Conservation (phyloP, 2,797 vertebrate species). For the Galagoides demidoff region DNA sequence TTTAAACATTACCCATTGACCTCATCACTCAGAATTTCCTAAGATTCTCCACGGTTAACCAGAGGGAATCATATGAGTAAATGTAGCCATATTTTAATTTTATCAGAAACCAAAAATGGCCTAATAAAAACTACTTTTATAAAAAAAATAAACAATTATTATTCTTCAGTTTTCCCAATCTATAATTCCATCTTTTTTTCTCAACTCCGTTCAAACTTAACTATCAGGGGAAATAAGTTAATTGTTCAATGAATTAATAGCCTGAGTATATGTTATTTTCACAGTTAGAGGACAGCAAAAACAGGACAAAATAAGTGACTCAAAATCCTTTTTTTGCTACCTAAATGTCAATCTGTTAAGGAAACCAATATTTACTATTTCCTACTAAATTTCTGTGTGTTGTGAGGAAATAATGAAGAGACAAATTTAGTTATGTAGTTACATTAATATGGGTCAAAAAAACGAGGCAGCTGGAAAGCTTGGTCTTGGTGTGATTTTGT, state of each 20-base stretch:
- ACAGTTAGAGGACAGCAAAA: not conserved
- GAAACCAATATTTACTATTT: not conserved
- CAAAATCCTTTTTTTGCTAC: not conserved
- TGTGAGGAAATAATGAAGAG: not conserved
- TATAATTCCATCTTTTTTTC: not conserved
- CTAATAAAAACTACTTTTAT: not conserved
- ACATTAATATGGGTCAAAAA: too few species aligned
- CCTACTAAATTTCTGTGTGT: not conserved
- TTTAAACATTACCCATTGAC: not conserved
- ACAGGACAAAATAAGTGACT: not conserved
- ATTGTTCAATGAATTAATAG: not conserved
- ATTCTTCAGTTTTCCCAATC: not conserved
- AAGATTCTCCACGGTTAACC: not conserved
- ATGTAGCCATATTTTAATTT: not conserved
- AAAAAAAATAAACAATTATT: not conserved
- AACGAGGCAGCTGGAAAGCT: too few species aligned
- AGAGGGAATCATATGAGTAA: not conserved
- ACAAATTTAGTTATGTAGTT: not conserved
- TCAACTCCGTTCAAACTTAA: not conserved
- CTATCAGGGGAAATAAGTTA: not conserved
- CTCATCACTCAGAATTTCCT: not conserved
- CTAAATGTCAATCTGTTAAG: constrained; percentile 1
- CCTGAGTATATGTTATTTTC: not conserved
- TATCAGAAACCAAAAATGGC: not conserved
- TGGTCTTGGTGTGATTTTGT: too few species aligned